Evolutionary conservation across 2,888 invertebrate genomes (phyloP).

Genomic region (Leucophenga maculata): DNA sequence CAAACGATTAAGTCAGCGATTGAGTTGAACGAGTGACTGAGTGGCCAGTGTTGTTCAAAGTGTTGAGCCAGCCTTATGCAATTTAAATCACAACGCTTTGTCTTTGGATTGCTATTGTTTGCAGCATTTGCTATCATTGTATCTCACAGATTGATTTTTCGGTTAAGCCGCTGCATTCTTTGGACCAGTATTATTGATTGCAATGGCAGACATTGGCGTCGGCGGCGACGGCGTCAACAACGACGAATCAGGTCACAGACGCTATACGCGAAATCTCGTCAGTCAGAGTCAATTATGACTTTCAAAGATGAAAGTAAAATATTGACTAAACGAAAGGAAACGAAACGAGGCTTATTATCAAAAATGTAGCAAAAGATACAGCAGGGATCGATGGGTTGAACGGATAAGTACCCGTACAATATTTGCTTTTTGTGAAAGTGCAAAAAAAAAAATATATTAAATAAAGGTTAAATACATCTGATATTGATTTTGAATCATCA

Average conservation of each 20-base stretch:
- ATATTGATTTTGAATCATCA: conserved; percentile 23
- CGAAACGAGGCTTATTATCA: conserved; percentile 44
- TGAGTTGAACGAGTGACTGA: neutral
- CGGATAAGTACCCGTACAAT: conserved; percentile 21
- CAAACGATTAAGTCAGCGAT: too few species aligned
- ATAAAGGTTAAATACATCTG: conserved; percentile 51
- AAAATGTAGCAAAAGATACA: conserved; percentile 10
- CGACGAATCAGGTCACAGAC: conserved; percentile 22
- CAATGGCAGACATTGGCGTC: neutral
- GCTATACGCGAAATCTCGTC: neutral
- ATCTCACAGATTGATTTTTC: conserved; percentile 9
- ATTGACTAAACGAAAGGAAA: conserved; percentile 62
- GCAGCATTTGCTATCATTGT: neutral
- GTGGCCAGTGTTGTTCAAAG: conserved; percentile 1
- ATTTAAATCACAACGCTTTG: conserved; percentile 7
- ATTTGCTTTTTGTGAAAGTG: conserved; percentile 62
- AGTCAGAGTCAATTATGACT: conserved; percentile 41
- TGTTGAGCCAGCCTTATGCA: conserved; percentile 8
- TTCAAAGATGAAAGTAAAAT: conserved; percentile 64
- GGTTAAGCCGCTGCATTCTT: conserved; percentile 1
- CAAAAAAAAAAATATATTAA: conserved; percentile 51
- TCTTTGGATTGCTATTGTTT: conserved; percentile 4
- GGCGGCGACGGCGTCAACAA: neutral
- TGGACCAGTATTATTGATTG: conserved; percentile 1
- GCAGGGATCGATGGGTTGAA: neutral